phyloP scores from a whole-genome alignment of 2,888 invertebrate genomes.

The Pseudolycoriella hygida region DNA sequence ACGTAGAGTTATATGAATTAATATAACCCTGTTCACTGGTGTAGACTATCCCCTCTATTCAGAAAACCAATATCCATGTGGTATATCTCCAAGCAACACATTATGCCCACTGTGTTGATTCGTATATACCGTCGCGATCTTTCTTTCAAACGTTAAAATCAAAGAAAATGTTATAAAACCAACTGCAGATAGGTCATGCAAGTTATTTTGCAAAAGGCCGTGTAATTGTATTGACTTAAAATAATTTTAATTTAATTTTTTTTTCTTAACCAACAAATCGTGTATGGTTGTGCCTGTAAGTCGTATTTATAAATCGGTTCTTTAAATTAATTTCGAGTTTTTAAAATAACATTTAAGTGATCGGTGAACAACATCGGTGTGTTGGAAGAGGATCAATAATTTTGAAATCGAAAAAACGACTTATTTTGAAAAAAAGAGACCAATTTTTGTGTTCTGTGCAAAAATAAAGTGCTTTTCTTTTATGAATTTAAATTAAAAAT shows the following conservation, averaged over 20 bases:
- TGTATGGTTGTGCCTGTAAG: neutral
- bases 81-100: no score
- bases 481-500: neutral
- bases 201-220: conserved; percentile 15
- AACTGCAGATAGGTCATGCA: conserved; percentile 13
- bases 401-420: no score
- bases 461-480: neutral
- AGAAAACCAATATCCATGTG: no score
- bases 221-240: conserved; percentile 10
- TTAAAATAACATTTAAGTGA: no score
- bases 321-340: no score
- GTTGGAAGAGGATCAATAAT: no score
- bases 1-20: no score
- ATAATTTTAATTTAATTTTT: neutral
- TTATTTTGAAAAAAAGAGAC: no score
- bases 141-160: neutral
- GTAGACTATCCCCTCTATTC: no score
- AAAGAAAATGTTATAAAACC: conserved; percentile 14
- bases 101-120: no score
- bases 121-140: neutral
- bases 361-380: no score
- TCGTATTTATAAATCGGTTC: neutral
- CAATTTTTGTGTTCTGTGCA: neutral
- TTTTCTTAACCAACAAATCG: neutral
- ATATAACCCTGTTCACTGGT: no score